Evolutionary conservation across 2,797 vertebrate genomes (phyloP).

Genomic region (Pitangus sulphuratus): DNA sequence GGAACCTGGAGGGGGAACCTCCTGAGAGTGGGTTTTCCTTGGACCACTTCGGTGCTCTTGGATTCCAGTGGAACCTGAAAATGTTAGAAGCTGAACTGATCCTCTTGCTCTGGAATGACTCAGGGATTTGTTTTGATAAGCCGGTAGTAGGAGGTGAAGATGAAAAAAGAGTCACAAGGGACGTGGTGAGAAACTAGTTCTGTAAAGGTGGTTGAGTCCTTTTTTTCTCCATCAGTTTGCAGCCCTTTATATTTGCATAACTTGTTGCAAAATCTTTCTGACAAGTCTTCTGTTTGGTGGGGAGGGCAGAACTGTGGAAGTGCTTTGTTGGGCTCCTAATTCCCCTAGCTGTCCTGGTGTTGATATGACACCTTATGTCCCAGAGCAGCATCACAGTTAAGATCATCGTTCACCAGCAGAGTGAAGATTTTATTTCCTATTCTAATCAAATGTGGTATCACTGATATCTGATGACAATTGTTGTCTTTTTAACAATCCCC

Average conservation of each 20-base stretch:
- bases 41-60: not conserved
- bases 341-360: not conserved
- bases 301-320: not conserved
- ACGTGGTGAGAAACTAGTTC: not conserved
- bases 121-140: not conserved
- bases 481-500: not conserved
- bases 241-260: not conserved
- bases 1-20: not conserved
- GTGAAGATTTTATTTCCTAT: not conserved
- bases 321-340: not conserved
- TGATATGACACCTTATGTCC: not conserved
- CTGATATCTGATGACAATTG: slow-evolving; percentile 21
- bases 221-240: not conserved
- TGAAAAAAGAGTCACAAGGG: not conserved
- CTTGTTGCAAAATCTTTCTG: not conserved
- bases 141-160: not conserved
- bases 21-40: not conserved
- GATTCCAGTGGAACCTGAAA: not conserved
- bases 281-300: not conserved
- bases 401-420: not conserved
- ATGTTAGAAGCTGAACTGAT: not conserved
- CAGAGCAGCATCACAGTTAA: not conserved
- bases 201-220: not conserved
- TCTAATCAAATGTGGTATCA: not conserved
- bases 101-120: not conserved